phyloP scores from a whole-genome alignment of 2,888 invertebrate genomes.

The Hydropsyche betteni region DNA sequence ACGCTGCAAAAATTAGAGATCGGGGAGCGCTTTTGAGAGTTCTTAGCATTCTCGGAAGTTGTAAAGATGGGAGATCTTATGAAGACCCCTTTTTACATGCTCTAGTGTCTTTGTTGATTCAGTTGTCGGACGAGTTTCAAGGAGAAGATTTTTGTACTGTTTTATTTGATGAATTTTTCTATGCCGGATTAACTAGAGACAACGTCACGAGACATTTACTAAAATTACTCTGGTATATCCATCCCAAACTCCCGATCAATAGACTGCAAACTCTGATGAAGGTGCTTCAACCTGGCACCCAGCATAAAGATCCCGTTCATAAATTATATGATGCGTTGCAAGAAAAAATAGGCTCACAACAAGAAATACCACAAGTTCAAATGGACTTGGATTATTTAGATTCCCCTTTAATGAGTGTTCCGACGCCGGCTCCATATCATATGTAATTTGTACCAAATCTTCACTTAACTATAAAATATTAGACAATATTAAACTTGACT shows the following conservation, averaged over 20 bases:
- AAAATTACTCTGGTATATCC: constrained; percentile 90
- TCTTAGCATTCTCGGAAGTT: constrained; percentile 88
- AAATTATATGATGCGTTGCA: constrained; percentile 79
- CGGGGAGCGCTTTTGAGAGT: constrained; percentile 84
- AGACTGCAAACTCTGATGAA: constrained; percentile 84
- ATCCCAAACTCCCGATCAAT: constrained; percentile 82
- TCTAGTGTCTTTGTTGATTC: constrained; percentile 83
- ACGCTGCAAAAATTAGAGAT: constrained; percentile 84
- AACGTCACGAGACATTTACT: constrained; percentile 92
- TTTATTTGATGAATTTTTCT: constrained; percentile 94
- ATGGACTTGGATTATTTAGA: constrained; percentile 79
- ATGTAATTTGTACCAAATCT: constrained; percentile 50
- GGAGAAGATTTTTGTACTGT: constrained; percentile 95
- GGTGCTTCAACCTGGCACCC: constrained; percentile 76
- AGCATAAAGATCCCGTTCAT: constrained; percentile 88
- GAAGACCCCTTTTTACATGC: constrained; percentile 96
- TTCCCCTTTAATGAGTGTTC: constrained; percentile 86
- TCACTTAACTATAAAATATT: too few relatives aligned
- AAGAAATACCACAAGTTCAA: constrained; percentile 70
- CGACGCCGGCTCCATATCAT: constrained; percentile 80
- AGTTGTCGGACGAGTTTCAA: constrained; percentile 91
- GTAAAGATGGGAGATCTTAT: constrained; percentile 91
- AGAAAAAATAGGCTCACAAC: constrained; percentile 79
- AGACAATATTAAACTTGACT: too few relatives aligned
- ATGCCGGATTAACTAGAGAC: constrained; percentile 87